Conservation (phyloP, 1,140 invertebrate genomes). For the Drosophila ogumai region DNA sequence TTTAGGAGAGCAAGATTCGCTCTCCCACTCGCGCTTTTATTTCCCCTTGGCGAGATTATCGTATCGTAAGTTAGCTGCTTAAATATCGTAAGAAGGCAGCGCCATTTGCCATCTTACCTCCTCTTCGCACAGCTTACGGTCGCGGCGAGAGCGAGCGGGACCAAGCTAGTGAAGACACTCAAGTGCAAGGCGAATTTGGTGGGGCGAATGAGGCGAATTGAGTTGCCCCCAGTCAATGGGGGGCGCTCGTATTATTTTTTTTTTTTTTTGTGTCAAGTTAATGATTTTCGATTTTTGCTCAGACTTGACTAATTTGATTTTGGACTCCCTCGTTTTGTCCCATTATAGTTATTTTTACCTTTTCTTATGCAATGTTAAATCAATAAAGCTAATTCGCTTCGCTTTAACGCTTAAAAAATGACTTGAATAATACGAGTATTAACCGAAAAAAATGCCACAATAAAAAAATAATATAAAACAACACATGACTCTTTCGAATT, state of each 20-base stretch:
- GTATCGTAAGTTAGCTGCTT: slow-evolving; percentile 75
- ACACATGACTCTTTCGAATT: slow-evolving; percentile 11
- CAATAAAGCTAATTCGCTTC: slow-evolving; percentile 54
- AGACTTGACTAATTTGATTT: slow-evolving; percentile 51
- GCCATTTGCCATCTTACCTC: slow-evolving; percentile 61
- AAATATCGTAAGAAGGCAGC: slow-evolving; percentile 80
- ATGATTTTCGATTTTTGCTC: slow-evolving; percentile 58
- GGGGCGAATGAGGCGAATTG: slow-evolving; percentile 70
- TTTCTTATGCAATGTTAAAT: slow-evolving; percentile 75
- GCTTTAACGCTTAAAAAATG: slow-evolving; percentile 30
- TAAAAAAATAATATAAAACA: neutral
- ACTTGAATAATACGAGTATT: slow-evolving; percentile 7
- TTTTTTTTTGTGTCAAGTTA: slow-evolving; percentile 49
- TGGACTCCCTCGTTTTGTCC: slow-evolving; percentile 14
- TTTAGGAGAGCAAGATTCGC: slow-evolving; percentile 18
- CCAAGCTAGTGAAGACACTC: slow-evolving; percentile 51
- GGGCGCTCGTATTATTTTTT: slow-evolving; percentile 12
- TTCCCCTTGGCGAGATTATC: slow-evolving; percentile 64
- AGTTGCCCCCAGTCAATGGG: slow-evolving; percentile 47
- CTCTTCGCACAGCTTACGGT: slow-evolving; percentile 5
- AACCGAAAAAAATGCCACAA: slow-evolving; percentile 9
- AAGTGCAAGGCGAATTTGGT: slow-evolving; percentile 24
- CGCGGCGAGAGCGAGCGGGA: slow-evolving; percentile 46
- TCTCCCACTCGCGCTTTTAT: slow-evolving; percentile 32
- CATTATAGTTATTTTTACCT: slow-evolving; percentile 10